These are phyloP conservation scores for Ceratina japonica DNA, from an alignment of 1,140 invertebrate genomes.

Conservation along the genomic window DNA sequence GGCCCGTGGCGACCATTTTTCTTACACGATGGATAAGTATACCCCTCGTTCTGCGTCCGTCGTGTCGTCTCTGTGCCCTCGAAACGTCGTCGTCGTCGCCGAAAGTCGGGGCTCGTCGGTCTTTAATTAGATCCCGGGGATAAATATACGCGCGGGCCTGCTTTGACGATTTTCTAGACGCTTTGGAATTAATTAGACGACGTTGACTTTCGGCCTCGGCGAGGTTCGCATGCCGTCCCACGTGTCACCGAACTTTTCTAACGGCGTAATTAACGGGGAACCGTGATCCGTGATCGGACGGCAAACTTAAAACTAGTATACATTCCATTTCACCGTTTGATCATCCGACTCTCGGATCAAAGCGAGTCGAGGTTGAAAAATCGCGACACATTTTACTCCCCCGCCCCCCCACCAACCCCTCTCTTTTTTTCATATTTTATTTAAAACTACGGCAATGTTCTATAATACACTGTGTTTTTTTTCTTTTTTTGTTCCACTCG, in stretches of 20 bases:
- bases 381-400: no score
- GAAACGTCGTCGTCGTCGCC: background rate
- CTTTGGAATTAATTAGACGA: background rate
- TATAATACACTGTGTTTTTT: constrained; percentile 46
- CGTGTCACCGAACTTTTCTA: background rate
- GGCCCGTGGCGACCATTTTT: background rate
- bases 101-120: background rate
- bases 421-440: no score
- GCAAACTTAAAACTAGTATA: no score
- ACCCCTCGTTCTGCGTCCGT: no score
- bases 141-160: background rate
- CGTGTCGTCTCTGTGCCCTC: background rate
- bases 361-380: constrained; percentile 2
- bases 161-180: background rate
- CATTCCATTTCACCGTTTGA: no score
- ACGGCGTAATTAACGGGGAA: constrained; percentile 25
- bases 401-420: no score
- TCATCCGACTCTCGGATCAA: background rate
- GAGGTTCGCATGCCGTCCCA: constrained; percentile 8
- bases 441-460: no score
- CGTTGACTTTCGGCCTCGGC: constrained; percentile 3
- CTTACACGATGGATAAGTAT: background rate
- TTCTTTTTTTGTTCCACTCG: constrained; percentile 46
- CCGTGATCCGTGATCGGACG: background rate
- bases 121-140: background rate